A percentile compares a stretch with the other conserved stretches of the same genome.
Conservation (phyloP, 2,888 invertebrate species). For the Subacronicta megacephala region DNA sequence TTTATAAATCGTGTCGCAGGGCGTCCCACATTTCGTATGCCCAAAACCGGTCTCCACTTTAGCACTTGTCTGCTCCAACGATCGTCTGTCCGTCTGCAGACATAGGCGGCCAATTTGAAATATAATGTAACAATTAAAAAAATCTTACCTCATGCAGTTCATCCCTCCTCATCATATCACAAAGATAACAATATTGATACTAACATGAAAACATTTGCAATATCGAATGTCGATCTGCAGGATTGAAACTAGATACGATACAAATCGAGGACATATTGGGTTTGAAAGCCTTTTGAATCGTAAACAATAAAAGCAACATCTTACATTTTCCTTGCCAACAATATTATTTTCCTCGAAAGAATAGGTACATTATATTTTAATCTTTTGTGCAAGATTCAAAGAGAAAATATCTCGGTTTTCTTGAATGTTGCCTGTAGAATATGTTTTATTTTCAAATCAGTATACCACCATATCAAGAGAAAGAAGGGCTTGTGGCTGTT, state of each 20-base stretch:
- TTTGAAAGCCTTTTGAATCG: background rate
- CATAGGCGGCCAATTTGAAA: no score
- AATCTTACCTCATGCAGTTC: no score
- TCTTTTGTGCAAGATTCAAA: slow-evolving; percentile 9
- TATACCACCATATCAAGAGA: no score
- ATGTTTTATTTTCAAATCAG: slow-evolving; percentile 15
- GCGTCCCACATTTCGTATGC: no score
- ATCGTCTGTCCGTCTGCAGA: no score
- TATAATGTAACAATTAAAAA: no score
- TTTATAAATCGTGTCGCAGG: no score
- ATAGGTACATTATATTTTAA: background rate
- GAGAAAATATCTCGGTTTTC: slow-evolving; percentile 7
- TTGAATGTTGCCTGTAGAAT: slow-evolving; percentile 5
- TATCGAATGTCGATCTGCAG: background rate
- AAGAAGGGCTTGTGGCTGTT: no score
- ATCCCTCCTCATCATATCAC: no score
- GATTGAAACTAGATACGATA: background rate
- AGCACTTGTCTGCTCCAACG: no score
- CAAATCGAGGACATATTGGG: background rate
- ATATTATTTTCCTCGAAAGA: background rate
- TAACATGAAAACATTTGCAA: background rate
- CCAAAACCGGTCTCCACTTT: no score
- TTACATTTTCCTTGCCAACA: background rate
- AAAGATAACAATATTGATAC: no score
- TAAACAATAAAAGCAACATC: background rate